Base-by-base conservation (phyloP, 2,888 invertebrate species). In the Acanthococcus lagerstroemiae region DNA sequence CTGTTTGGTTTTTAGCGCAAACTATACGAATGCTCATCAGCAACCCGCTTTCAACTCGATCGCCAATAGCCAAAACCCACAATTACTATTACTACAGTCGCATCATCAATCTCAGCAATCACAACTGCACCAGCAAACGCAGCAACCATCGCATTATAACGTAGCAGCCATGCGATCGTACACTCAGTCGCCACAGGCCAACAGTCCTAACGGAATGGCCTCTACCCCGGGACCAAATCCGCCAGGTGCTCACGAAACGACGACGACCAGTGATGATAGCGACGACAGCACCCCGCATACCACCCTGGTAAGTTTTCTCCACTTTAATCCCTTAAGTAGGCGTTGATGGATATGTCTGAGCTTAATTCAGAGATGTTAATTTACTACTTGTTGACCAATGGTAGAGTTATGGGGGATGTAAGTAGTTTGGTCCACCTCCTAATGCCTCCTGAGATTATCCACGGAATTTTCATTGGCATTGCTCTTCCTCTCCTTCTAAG, bases 181-280 rank as follows among this genome's bases (percentile, higher is more conserved):
- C 57, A 76, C 76, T 65, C 76, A 75, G 19, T 77, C 75, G 55
- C 73, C 72, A 22, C 72, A 72, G 46, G 71, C 71, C 25, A 71
- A 70, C 48, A 66, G 55, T 52, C 67, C 67, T 48, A 56, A 66
- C 45, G 67, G 68, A 45, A 57, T 67, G 55, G 65, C 68, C 46
- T 67, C 69, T 24, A 66, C 63, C 44, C 69, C 69, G 5, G 67
- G 67, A 21, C 68, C 69, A 48, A 68, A 58, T 30, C 65, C 65
- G 7, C 68, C 67, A 17, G 63, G 68, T 17, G 70, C 69, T 21
- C 71, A 71, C 48, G 71, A 71, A 67, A 70, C 70, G 67, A 78
- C 79, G 21, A 87, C 87, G 57, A 90, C 90, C 37, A 89, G 88
- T 76, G 90, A 90, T 76, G 90, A 90, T 75, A 90, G 90, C 72